These are phyloP conservation scores for Cossypha caffra DNA, from an alignment of 2,797 vertebrate genomes.

Conservation along the genomic window DNA sequence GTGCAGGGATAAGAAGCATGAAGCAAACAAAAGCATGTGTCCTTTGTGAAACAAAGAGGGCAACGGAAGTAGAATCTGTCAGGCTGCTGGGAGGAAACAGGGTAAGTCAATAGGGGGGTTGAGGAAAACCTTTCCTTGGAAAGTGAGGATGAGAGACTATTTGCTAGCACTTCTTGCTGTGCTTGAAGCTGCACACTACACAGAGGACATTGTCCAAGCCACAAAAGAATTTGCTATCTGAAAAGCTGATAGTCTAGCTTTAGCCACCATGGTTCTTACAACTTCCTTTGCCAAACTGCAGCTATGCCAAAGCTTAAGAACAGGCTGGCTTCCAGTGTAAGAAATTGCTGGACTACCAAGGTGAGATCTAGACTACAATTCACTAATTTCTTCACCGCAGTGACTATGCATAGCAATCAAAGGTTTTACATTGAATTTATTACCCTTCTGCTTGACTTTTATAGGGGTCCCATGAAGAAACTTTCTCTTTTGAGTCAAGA, in stretches of 20 bases:
- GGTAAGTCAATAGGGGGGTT: not conserved
- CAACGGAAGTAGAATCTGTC: conserved; percentile 19
- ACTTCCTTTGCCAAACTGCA: not conserved
- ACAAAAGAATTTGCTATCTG: not conserved
- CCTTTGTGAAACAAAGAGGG: conserved; percentile 35
- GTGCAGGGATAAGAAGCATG: conserved; percentile 58
- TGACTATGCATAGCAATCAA: not conserved
- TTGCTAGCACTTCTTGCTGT: conserved; percentile 1
- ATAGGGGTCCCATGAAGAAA: not conserved
- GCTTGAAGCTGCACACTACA: not conserved
- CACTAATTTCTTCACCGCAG: not conserved
- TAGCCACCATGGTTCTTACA: not conserved
- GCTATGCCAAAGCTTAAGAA: not conserved
- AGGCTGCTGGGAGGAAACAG: not conserved
- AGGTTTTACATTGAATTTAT: not conserved
- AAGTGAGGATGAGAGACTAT: not conserved
- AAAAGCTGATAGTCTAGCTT: not conserved
- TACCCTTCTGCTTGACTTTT: not conserved
- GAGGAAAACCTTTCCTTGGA: not conserved
- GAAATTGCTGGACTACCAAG: not conserved
- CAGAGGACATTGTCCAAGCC: not conserved
- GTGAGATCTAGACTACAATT: not conserved
- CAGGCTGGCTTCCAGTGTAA: not conserved
- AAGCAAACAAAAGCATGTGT: conserved; percentile 55
- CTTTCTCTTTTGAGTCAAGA: not conserved